Evolutionary conservation across 2,888 invertebrate species (phyloP).

Genomic region (Electrophaes corylata): DNA sequence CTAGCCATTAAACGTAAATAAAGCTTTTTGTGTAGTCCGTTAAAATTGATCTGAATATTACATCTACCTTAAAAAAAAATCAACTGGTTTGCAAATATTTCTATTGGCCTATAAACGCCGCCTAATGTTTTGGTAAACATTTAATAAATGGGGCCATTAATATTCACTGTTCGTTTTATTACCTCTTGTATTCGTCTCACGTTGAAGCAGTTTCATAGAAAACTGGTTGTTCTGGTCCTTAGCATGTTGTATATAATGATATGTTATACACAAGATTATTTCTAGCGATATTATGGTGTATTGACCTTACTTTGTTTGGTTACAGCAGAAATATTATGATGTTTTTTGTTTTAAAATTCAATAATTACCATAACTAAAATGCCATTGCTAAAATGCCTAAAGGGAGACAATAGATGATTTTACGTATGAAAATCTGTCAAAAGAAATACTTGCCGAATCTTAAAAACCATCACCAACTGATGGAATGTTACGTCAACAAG

Average conservation of each 20-base stretch:
- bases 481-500: too few species aligned
- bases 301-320: slow-evolving; percentile 9
- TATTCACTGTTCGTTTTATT: slow-evolving; percentile 32
- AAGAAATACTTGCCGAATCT: too few species aligned
- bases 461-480: too few species aligned
- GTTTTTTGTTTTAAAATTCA: neutral
- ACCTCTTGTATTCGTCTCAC: slow-evolving; percentile 29
- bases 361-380: neutral
- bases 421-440: too few species aligned
- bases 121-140: slow-evolving; percentile 16
- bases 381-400: neutral
- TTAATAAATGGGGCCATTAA: slow-evolving; percentile 24
- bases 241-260: slow-evolving; percentile 1
- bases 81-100: neutral
- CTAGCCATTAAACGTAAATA: too few species aligned
- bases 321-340: slow-evolving; percentile 1
- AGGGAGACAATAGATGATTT: too few species aligned
- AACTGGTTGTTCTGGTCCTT: slow-evolving; percentile 26
- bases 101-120: neutral
- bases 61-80: too few species aligned
- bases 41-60: too few species aligned
- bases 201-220: slow-evolving; percentile 18
- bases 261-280: slow-evolving; percentile 2
- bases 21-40: too few species aligned
- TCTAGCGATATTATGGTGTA: slow-evolving; percentile 5